Evolutionary conservation across 2,888 invertebrate species (phyloP).

Genomic region (Clepsis dumicolana): DNA sequence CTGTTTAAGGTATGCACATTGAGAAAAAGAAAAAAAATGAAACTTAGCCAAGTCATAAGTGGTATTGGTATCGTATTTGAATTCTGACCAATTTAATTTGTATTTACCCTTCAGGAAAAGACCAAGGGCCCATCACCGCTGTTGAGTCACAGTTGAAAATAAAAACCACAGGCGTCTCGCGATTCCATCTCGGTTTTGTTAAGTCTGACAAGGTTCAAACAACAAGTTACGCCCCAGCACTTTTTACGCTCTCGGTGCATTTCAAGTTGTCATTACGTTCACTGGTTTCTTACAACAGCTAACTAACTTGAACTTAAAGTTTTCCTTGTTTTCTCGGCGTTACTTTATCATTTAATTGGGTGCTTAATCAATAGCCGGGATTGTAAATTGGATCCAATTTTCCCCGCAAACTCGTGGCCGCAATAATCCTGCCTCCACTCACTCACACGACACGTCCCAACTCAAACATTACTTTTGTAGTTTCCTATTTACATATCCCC

Average conservation of each 20-base stretch:
- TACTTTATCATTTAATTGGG: slow-evolving; percentile 38
- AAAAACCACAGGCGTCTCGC: slow-evolving; percentile 59
- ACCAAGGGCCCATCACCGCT: slow-evolving; percentile 48
- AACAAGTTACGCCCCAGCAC: slow-evolving; percentile 46
- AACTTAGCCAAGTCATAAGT: background rate
- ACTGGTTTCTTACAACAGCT: background rate
- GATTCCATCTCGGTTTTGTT: slow-evolving; percentile 54
- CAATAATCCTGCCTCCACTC: slow-evolving; percentile 75
- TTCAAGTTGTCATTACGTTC: slow-evolving; percentile 52
- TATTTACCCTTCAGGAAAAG: background rate
- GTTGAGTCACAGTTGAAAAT: slow-evolving; percentile 58
- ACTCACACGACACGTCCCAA: slow-evolving; percentile 70
- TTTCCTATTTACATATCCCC: slow-evolving; percentile 84
- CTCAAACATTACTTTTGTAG: slow-evolving; percentile 83
- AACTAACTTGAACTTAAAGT: background rate
- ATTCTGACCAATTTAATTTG: background rate
- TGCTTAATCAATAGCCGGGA: slow-evolving; percentile 55
- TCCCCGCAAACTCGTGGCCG: slow-evolving; percentile 53
- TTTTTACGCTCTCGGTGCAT: slow-evolving; percentile 40
- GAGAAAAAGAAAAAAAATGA: background rate
- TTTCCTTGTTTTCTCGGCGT: slow-evolving; percentile 50
- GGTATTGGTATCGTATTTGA: background rate
- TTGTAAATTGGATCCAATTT: slow-evolving; percentile 66
- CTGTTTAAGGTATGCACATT: background rate
- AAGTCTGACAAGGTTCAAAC: slow-evolving; percentile 55